Percentiles rank a stretch among this genome's conserved stretches.
Conservation (phyloP, 2,888 invertebrate genomes). For the Nephrocerus scutellatus region DNA sequence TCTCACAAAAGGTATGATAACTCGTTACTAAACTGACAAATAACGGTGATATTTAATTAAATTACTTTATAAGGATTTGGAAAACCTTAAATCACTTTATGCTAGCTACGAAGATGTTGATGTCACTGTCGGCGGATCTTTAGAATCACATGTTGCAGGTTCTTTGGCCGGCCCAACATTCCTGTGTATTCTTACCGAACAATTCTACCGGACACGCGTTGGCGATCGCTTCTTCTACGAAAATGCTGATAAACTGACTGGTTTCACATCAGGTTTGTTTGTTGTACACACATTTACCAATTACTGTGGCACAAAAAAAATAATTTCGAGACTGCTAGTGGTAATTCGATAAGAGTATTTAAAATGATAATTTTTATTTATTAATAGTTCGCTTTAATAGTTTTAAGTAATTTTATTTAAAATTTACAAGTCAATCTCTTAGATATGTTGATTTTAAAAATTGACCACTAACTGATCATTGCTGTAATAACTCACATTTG, state of each 20-base stretch:
- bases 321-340: too few relatives aligned
- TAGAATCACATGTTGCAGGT: slow-evolving; percentile 70
- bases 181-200: slow-evolving; percentile 78
- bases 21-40: neutral
- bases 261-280: slow-evolving; percentile 56
- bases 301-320: too few relatives aligned
- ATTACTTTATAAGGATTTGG: slow-evolving; percentile 48
- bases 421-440: too few relatives aligned
- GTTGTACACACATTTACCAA: too few relatives aligned
- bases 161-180: slow-evolving; percentile 80
- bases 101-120: slow-evolving; percentile 75
- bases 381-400: too few relatives aligned
- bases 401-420: too few relatives aligned
- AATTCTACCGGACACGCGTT: slow-evolving; percentile 76
- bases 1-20: slow-evolving; percentile 51
- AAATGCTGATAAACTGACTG: slow-evolving; percentile 55
- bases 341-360: neutral
- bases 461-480: too few relatives aligned
- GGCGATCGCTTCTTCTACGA: slow-evolving; percentile 86
- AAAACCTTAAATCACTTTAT: slow-evolving; percentile 58
- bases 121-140: slow-evolving; percentile 73
- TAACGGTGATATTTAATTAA: neutral
- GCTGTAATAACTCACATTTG: too few relatives aligned
- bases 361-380: too few relatives aligned
- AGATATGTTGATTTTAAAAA: too few relatives aligned